Conservation (phyloP, 2,113 vertebrate genomes). For the Grallaria varia region DNA sequence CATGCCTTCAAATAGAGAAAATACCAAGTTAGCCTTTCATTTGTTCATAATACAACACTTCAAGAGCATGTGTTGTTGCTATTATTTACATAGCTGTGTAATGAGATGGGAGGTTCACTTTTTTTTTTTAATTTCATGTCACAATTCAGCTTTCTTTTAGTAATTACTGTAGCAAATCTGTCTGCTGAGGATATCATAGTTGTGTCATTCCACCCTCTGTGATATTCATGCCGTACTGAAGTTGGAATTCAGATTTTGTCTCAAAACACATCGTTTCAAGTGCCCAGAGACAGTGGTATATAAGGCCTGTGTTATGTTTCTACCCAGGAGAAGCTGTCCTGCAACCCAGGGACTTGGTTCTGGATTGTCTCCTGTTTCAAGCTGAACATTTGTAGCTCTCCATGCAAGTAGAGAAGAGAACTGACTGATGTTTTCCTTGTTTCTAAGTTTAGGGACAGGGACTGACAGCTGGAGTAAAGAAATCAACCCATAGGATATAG, state of each 20-base stretch:
- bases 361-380: not conserved
- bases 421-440: not conserved
- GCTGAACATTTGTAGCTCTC: not conserved
- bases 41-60: not conserved
- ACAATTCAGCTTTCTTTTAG: not conserved
- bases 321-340: not conserved
- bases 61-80: not conserved
- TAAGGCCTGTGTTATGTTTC: not conserved
- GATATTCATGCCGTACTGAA: not conserved
- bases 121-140: not conserved
- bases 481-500: not conserved
- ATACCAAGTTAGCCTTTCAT: not conserved
- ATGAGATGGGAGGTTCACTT: not conserved
- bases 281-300: not conserved
- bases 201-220: not conserved
- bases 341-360: not conserved
- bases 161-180: not conserved
- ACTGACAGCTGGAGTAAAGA: not conserved
- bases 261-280: not conserved
- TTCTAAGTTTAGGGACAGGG: not conserved
- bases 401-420: not conserved
- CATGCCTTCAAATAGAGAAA: not conserved
- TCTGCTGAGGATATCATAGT: not conserved
- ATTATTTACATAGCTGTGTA: not conserved
- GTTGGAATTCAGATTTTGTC: not conserved